These are phyloP conservation scores for Lepeophtheirus salmonis DNA, from an alignment of 1,140 invertebrate species.

Conservation along the genomic window DNA sequence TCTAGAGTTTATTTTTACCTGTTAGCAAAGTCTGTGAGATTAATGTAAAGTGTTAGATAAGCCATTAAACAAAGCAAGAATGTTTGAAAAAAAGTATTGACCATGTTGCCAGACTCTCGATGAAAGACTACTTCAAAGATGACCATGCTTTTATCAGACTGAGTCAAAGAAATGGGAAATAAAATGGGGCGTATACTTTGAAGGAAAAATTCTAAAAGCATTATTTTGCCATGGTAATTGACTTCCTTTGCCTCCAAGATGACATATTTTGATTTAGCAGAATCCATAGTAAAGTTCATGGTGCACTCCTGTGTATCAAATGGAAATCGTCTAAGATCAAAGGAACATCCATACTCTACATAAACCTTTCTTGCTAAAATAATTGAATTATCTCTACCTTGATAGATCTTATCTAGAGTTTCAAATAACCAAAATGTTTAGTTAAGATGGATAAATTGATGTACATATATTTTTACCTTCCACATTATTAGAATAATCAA, in stretches of 20 bases:
- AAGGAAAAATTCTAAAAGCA: conserved; percentile 11
- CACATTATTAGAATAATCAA: background rate
- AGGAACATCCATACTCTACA: conserved; percentile 10
- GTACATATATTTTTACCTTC: conserved; percentile 8
- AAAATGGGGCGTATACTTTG: conserved; percentile 1
- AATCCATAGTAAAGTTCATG: conserved; percentile 12
- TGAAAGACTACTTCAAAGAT: background rate
- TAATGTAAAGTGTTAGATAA: conserved; percentile 9
- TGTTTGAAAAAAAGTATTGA: conserved; percentile 7
- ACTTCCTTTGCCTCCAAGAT: background rate
- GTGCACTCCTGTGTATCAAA: conserved; percentile 18
- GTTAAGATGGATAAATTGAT: too few species aligned
- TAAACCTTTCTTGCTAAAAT: conserved; percentile 2
- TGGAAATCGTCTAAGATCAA: conserved; percentile 16
- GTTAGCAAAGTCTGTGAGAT: conserved; percentile 7
- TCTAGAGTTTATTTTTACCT: too few species aligned
- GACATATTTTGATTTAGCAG: conserved; percentile 13
- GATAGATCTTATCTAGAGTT: conserved; percentile 9
- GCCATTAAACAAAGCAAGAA: conserved; percentile 8
- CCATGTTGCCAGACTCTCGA: conserved; percentile 3
- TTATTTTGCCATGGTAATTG: conserved; percentile 1
- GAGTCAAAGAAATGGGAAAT: background rate
- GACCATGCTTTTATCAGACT: conserved; percentile 1
- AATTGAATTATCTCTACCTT: background rate
- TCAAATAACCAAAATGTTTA: too few species aligned